A percentile compares a stretch with the other conserved stretches of the same genome.
Evolutionary conservation across 2,888 invertebrate species (phyloP).

Genomic region (Rotaria sp.): DNA sequence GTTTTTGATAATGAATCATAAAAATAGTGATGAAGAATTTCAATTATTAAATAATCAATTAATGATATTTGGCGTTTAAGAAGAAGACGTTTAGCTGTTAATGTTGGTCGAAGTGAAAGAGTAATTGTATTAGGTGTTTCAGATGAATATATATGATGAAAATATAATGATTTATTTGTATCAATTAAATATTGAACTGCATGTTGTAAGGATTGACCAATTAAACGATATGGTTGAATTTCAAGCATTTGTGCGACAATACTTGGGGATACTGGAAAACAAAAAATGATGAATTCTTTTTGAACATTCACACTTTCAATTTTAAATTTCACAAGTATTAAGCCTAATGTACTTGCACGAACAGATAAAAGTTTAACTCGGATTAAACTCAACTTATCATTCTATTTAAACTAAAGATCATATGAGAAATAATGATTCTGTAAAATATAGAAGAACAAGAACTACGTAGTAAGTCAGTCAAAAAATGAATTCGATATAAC

Average conservation of each 20-base stretch:
- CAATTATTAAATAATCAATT: neutral
- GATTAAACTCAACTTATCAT: too few relatives aligned
- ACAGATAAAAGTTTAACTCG: too few relatives aligned
- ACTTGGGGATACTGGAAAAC: neutral
- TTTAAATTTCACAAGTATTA: too few relatives aligned
- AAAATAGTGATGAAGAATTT: neutral
- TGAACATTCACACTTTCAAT: too few relatives aligned
- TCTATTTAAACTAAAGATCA: too few relatives aligned
- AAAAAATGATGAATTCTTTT: neutral
- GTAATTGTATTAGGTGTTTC: neutral
- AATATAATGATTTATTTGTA: neutral
- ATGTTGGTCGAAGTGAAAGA: neutral
- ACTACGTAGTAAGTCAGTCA: too few relatives aligned
- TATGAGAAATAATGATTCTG: too few relatives aligned
- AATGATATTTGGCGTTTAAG: neutral
- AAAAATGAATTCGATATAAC: too few relatives aligned
- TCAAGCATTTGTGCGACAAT: neutral
- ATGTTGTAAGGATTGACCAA: neutral
- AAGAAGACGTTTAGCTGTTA: neutral
- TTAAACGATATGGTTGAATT: neutral
- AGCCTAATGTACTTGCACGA: too few relatives aligned
- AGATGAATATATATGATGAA: neutral
- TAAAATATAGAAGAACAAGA: too few relatives aligned
- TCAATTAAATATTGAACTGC: neutral
- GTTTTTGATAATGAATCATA: neutral